phyloP scores from a whole-genome alignment of 2,113 vertebrate genomes.

The Natator depressus region DNA sequence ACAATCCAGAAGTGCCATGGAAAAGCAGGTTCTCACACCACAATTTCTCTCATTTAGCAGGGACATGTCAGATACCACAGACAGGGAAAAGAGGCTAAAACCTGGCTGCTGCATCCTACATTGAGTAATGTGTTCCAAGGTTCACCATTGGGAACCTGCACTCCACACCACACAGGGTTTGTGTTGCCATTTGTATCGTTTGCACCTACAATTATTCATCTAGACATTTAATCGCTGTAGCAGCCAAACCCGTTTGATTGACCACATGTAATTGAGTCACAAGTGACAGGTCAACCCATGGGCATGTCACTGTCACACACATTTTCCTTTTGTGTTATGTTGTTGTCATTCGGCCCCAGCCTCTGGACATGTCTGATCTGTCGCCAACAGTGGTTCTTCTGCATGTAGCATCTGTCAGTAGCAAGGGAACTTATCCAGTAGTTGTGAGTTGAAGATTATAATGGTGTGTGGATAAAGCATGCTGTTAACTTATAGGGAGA shows the following conservation, averaged over 20 bases:
- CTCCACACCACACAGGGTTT: background rate
- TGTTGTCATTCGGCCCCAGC: background rate
- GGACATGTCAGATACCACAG: background rate
- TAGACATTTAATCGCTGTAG: background rate
- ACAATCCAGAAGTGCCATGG: background rate
- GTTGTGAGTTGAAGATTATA: background rate
- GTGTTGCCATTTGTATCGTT: background rate
- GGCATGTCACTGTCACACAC: background rate
- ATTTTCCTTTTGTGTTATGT: background rate
- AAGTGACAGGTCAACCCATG: background rate
- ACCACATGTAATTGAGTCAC: background rate
- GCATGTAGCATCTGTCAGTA: background rate
- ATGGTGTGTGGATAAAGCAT: background rate
- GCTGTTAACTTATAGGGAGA: background rate
- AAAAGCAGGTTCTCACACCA: background rate
- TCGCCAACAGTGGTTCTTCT: background rate
- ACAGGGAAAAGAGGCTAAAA: background rate
- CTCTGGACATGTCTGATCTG: background rate
- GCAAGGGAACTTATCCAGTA: background rate
- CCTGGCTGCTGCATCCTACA: background rate
- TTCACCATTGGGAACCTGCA: too few relatives aligned
- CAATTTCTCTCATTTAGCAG: background rate
- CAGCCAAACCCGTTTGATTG: constrained; percentile 8
- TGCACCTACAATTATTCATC: background rate
- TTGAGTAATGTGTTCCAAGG: background rate